phyloP scores from a whole-genome alignment of 2,888 invertebrate genomes.

The Lydus trimaculatus region DNA sequence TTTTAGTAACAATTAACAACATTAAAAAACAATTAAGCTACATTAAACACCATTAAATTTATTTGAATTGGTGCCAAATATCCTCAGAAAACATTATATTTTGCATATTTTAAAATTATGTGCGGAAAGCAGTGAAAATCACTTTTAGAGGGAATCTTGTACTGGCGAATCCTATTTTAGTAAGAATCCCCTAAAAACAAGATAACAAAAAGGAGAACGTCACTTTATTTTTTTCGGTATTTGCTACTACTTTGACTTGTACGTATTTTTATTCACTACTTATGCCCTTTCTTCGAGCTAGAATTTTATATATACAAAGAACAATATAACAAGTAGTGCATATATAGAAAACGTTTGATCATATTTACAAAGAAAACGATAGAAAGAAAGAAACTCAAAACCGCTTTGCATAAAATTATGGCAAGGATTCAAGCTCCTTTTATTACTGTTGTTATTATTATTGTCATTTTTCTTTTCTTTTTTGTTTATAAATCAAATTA shows the following conservation, averaged over 20 bases:
- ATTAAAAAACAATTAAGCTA: constrained; percentile 2
- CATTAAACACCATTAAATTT: not conserved
- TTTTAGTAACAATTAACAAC: not conserved
- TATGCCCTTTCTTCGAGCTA: constrained; percentile 8
- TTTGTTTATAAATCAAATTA: too few relatives aligned
- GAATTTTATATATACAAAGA: constrained; percentile 18
- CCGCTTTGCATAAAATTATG: constrained; percentile 8
- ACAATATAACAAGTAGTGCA: constrained; percentile 24
- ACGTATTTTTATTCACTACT: constrained; percentile 8
- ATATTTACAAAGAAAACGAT: constrained; percentile 26
- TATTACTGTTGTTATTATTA: not conserved
- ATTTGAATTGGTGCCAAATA: constrained; percentile 6
- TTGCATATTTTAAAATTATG: not conserved
- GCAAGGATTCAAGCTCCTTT: not conserved
- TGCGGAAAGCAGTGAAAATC: not conserved
- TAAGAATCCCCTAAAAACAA: not conserved
- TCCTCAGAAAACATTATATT: not conserved
- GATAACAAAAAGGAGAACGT: not conserved
- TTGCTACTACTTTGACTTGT: not conserved
- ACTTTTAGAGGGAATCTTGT: not conserved
- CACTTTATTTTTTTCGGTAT: not conserved
- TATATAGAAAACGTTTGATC: constrained; percentile 28
- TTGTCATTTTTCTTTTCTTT: not conserved
- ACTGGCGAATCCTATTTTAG: not conserved
- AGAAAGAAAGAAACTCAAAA: constrained; percentile 12